phyloP scores from a whole-genome alignment of 2,888 invertebrate genomes.

The Dasypogon diadema region DNA sequence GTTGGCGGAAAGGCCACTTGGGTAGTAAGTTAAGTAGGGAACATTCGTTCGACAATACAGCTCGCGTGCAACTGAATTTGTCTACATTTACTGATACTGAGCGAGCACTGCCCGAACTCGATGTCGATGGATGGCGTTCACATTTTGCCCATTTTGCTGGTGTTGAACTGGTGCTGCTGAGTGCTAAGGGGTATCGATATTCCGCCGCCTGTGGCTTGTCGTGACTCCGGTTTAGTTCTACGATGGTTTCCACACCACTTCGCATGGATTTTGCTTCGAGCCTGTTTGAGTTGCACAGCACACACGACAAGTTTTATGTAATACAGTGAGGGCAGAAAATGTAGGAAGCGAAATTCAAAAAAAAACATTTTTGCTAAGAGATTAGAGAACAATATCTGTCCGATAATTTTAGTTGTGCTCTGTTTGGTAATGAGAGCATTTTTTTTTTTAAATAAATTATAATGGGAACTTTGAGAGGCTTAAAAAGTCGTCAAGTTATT shows the following conservation, averaged over 20 bases:
- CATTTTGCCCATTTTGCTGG: too few relatives aligned
- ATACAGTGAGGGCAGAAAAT: slow-evolving; percentile 31
- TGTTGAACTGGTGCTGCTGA: too few relatives aligned
- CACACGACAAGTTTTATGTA: slow-evolving; percentile 14
- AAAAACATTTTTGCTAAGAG: too few relatives aligned
- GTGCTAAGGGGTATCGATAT: too few relatives aligned
- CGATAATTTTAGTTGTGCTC: too few relatives aligned
- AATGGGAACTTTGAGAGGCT: too few relatives aligned
- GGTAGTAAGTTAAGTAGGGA: background rate
- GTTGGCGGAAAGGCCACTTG: slow-evolving; percentile 22
- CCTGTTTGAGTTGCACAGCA: slow-evolving; percentile 17
- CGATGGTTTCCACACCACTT: background rate
- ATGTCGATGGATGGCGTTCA: background rate
- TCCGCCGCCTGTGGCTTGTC: background rate
- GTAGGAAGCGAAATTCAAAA: background rate
- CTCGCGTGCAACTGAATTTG: slow-evolving; percentile 43
- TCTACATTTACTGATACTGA: background rate
- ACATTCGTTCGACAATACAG: slow-evolving; percentile 44
- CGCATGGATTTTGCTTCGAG: background rate
- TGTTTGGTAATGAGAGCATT: too few relatives aligned
- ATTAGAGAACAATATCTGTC: too few relatives aligned
- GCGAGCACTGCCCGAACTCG: background rate
- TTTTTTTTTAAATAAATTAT: too few relatives aligned
- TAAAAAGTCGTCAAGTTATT: too few relatives aligned
- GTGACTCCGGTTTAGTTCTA: background rate